Evolutionary conservation across 2,113 vertebrate genomes (phyloP).

Genomic region (Hemichromis elongatus): DNA sequence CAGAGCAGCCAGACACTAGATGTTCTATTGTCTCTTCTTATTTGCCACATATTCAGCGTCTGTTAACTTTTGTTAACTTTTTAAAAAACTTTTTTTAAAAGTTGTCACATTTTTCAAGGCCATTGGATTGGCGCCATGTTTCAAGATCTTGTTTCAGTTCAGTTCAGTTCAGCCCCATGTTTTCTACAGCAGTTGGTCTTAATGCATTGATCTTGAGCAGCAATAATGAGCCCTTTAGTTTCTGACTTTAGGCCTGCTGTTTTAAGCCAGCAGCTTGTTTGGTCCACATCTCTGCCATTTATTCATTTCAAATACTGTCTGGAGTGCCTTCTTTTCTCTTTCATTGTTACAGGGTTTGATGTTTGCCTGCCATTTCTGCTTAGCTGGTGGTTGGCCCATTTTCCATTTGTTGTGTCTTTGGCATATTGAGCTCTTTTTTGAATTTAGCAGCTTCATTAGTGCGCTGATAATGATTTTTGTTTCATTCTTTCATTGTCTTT

Average conservation of each 20-base stretch:
- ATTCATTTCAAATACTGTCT: not conserved
- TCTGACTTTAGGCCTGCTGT: not conserved
- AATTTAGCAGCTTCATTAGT: not conserved
- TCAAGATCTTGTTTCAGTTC: not conserved
- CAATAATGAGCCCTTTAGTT: not conserved
- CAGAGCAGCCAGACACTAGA: not conserved
- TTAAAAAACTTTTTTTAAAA: too few relatives aligned
- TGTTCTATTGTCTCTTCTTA: not conserved
- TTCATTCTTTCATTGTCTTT: not conserved
- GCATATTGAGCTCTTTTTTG: not conserved
- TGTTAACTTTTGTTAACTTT: not conserved
- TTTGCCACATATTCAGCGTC: not conserved
- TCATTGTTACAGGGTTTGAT: not conserved
- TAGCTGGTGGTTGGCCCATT: not conserved
- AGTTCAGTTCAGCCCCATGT: not conserved
- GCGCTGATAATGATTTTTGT: not conserved
- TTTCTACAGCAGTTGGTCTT: not conserved
- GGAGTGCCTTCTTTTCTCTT: not conserved
- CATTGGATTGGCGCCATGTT: not conserved
- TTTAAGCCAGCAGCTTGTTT: not conserved
- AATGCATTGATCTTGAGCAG: not conserved
- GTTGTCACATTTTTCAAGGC: not conserved
- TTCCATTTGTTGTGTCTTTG: not conserved
- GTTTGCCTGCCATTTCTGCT: not conserved
- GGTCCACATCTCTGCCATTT: not conserved